Evolutionary conservation across 2,888 invertebrate genomes (phyloP), one percentile per base, ranked within the genome.

Genomic region (Spodoptera littoralis): DNA sequence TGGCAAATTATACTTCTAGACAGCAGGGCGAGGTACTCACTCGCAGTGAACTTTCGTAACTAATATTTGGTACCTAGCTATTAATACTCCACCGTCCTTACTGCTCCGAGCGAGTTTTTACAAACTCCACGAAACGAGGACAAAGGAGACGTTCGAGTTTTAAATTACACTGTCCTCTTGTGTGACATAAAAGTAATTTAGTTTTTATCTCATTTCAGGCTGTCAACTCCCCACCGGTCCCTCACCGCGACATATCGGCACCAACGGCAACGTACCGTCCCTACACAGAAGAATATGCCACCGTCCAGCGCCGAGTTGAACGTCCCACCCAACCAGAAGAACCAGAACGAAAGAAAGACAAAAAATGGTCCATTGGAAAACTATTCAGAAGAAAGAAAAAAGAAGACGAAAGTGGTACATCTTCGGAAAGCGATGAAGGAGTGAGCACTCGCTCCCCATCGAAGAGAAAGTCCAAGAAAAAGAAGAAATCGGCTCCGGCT

Each of bases 301-400:
- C 90, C 76, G 85, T 90, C 73, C 91, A 89, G 65, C 90, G 90
- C 6, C 91, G 91, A 36, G 82, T 86, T 56, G 92, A 93, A 50
- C 84, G 90, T 55, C 88, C 91, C 12, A 73, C 80, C 45, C 90
- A 85, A 67, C 82, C 88, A 51, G 91, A 92, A 77, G 93, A 93
- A 46, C 75, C 81, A n/a, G 93, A 93, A 86, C 90, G 93, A 70
- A 95, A 95, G 72, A 95, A 95, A 82, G 96, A 96, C 80, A 97
- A 96, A 78, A 97, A 97, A 89, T 98, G 98, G 98, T 97, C 97
- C 9, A 95, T 98, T 48, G 97, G 98, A 8, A 97, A 96, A 80
- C 95, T 98, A 3, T 97, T 98, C 84, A 95, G 97, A 70, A 95
- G 97, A 84, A 97, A 97, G 90, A 97, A 97, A 88, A 96, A 96